Conservation (phyloP, 2,113 vertebrate species). For the Pitta sordida region DNA sequence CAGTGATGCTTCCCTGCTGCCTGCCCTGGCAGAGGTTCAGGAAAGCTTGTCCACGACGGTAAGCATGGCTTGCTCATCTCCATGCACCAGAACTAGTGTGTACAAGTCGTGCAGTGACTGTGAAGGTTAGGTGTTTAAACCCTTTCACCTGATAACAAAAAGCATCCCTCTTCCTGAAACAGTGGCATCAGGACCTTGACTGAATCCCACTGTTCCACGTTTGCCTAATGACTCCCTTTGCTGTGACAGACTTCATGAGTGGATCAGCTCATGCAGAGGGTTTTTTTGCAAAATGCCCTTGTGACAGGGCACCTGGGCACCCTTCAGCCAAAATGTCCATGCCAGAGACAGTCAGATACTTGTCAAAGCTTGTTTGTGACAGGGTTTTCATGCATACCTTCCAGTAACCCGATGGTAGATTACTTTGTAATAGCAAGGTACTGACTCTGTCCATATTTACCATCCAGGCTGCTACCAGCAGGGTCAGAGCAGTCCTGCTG, state of each 20-base stretch:
- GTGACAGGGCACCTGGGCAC: background rate
- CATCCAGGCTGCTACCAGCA: background rate
- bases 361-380: background rate
- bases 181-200: background rate
- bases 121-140: background rate
- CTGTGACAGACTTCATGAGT: background rate
- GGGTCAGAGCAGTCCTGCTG: background rate
- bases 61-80: background rate
- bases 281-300: background rate
- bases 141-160: background rate
- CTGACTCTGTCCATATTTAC: background rate
- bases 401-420: background rate
- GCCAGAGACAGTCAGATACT: background rate
- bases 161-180: background rate
- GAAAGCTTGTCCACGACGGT: background rate
- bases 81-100: fast-evolving
- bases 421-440: background rate
- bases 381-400: fast-evolving
- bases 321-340: background rate
- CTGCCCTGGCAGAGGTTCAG: background rate
- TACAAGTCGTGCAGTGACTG: fast-evolving
- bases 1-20: background rate
- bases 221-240: background rate
- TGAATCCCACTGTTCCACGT: background rate
- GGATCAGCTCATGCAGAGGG: background rate